phyloP scores from a whole-genome alignment of 2,113 vertebrate genomes.

The Cariama cristata region DNA sequence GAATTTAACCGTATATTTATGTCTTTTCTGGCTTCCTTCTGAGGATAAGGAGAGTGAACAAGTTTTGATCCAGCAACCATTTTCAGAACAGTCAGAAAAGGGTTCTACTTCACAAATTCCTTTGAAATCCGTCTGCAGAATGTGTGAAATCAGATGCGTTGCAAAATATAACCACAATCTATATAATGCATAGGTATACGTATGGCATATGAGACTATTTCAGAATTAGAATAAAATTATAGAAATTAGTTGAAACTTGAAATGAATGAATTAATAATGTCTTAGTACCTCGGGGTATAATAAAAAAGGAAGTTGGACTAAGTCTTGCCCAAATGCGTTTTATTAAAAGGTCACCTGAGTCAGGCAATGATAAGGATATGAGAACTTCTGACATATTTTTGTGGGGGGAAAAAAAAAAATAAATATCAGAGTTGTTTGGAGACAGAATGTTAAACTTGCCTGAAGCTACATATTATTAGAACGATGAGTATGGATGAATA shows the following conservation, averaged over 20 bases:
- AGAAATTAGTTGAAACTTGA: neutral
- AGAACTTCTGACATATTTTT: neutral
- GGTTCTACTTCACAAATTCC: neutral
- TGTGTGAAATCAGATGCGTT: neutral
- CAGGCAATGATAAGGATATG: neutral
- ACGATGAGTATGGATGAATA: neutral
- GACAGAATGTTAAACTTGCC: neutral
- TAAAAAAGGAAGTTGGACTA: neutral
- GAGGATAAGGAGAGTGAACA: neutral
- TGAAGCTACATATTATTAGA: neutral
- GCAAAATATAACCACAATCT: neutral
- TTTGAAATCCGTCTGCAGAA: neutral
- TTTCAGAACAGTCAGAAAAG: neutral
- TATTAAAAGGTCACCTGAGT: neutral
- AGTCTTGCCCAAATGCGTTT: neutral
- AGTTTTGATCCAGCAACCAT: neutral
- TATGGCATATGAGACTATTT: neutral
- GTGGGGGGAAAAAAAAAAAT: neutral
- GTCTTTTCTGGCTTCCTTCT: neutral
- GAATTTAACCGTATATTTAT: neutral
- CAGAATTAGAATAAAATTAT: neutral
- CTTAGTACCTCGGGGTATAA: neutral
- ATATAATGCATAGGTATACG: rapidly evolving
- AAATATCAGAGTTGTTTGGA: neutral
- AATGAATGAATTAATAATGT: neutral